Conservation (phyloP, 2,888 invertebrate species). For the Diaperis boleti region DNA sequence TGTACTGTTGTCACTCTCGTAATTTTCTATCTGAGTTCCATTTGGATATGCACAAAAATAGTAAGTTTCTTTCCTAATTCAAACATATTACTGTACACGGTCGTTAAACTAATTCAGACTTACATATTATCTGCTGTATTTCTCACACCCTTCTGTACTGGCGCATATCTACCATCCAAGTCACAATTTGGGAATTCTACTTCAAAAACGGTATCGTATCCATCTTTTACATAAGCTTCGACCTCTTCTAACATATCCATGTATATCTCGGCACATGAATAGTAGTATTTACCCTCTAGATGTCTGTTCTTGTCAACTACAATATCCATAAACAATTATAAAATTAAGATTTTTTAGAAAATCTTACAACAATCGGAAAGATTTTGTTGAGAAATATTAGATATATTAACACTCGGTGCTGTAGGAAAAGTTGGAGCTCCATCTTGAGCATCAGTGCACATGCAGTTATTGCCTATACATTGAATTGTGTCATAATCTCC, state of each 20-base stretch:
- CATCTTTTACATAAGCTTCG: slow-evolving; percentile 55
- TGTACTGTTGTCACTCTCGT: slow-evolving; percentile 55
- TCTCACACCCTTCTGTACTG: slow-evolving; percentile 62
- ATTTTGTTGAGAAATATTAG: slow-evolving; percentile 56
- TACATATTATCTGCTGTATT: slow-evolving; percentile 2
- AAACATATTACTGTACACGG: not conserved
- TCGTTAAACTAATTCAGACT: not conserved
- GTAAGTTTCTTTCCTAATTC: slow-evolving; percentile 10
- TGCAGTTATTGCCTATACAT: slow-evolving; percentile 72
- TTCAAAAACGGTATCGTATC: slow-evolving; percentile 53
- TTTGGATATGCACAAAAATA: slow-evolving; percentile 70
- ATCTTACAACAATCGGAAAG: slow-evolving; percentile 64
- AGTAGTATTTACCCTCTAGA: slow-evolving; percentile 60
- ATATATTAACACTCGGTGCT: slow-evolving; percentile 56
- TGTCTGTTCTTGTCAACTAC: slow-evolving; percentile 63
- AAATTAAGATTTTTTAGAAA: not conserved
- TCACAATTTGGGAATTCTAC: slow-evolving; percentile 66
- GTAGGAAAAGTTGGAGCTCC: slow-evolving; percentile 66
- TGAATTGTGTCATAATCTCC: slow-evolving; percentile 79
- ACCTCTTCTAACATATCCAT: slow-evolving; percentile 57
- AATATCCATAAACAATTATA: slow-evolving; percentile 36
- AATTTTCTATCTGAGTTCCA: slow-evolving; percentile 65
- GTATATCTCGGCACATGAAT: slow-evolving; percentile 64
- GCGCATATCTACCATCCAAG: slow-evolving; percentile 68
- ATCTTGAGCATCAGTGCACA: slow-evolving; percentile 72